These are phyloP conservation scores for Tachysurus fulvidraco DNA, from an alignment of 2,113 vertebrate genomes.

Conservation along the genomic window DNA sequence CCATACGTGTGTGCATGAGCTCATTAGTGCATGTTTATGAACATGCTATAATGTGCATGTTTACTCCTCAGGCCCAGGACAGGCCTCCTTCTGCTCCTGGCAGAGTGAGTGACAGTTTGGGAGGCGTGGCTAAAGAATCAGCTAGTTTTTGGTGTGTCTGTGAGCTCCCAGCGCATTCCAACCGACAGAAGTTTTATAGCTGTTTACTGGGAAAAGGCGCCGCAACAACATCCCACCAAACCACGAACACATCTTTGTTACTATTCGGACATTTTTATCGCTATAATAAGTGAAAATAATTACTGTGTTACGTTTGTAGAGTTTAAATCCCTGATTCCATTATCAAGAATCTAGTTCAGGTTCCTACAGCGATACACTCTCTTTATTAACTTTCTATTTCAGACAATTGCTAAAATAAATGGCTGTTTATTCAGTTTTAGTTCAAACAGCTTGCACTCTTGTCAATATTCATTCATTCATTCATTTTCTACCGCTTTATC, in stretches of 20 bases:
- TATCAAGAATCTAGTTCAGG: neutral
- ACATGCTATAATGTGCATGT: constrained; percentile 62
- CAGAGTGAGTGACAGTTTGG: neutral
- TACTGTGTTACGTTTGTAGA: neutral
- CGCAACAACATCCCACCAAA: neutral
- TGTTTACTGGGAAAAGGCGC: neutral
- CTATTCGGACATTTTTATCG: too few relatives aligned
- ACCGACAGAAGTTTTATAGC: neutral
- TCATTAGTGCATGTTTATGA: constrained; percentile 69
- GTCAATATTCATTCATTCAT: too few relatives aligned
- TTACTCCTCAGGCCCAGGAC: constrained; percentile 8
- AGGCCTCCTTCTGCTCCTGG: neutral
- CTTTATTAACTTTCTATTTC: neutral
- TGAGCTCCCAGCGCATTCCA: too few relatives aligned
- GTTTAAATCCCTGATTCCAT: neutral
- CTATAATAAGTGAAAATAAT: neutral
- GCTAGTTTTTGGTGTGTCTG: neutral
- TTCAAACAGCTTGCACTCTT: too few relatives aligned
- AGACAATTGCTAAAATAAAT: too few relatives aligned
- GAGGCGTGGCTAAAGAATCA: neutral
- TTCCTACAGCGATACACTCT: neutral
- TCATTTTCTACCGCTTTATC: too few relatives aligned
- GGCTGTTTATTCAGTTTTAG: too few relatives aligned
- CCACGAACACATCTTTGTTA: neutral
- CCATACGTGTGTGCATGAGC: constrained; percentile 59